Conservation (phyloP, 2,888 invertebrate species). For the Seira musarum region DNA sequence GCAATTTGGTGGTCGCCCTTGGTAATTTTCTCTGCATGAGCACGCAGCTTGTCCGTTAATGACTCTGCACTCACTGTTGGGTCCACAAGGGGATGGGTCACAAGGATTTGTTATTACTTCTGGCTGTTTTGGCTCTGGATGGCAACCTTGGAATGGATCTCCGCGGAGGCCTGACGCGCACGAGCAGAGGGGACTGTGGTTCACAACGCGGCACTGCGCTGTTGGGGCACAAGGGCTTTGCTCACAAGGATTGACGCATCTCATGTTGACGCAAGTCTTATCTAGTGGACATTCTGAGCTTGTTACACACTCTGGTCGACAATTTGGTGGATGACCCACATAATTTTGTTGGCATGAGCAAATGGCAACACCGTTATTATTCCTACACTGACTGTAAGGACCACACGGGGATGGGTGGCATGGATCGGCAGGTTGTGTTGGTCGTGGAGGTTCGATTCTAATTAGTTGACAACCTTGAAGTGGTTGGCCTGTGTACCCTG, state of each 20-base stretch:
- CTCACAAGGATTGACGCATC: conserved; percentile 74
- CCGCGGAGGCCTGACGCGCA: conserved; percentile 68
- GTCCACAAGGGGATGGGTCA: conserved; percentile 65
- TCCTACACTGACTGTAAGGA: no score
- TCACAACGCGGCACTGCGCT: conserved; percentile 84
- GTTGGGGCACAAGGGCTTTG: conserved; percentile 77
- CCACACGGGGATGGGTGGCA: conserved; percentile 85
- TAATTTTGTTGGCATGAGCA: conserved; percentile 75
- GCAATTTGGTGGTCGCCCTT: conserved; percentile 62
- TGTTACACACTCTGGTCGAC: conserved; percentile 71
- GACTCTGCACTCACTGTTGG: conserved; percentile 72
- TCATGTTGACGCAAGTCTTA: conserved; percentile 70
- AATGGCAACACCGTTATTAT: no score
- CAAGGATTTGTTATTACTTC: conserved; percentile 56
- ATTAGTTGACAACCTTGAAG: conserved; percentile 80
- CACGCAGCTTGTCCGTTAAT: conserved; percentile 64
- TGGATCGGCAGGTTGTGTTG: conserved; percentile 73
- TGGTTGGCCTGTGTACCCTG: conserved; percentile 85
- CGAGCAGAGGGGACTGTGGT: conserved; percentile 89
- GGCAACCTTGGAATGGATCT: conserved; percentile 68
- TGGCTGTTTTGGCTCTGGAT: conserved; percentile 22
- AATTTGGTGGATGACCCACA: conserved; percentile 70
- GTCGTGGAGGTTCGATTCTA: conserved; percentile 61
- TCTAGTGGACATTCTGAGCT: conserved; percentile 70
- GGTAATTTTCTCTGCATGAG: conserved; percentile 61